Base-by-base conservation (phyloP, 2,113 vertebrate species). In the Bostrychus sinensis region DNA sequence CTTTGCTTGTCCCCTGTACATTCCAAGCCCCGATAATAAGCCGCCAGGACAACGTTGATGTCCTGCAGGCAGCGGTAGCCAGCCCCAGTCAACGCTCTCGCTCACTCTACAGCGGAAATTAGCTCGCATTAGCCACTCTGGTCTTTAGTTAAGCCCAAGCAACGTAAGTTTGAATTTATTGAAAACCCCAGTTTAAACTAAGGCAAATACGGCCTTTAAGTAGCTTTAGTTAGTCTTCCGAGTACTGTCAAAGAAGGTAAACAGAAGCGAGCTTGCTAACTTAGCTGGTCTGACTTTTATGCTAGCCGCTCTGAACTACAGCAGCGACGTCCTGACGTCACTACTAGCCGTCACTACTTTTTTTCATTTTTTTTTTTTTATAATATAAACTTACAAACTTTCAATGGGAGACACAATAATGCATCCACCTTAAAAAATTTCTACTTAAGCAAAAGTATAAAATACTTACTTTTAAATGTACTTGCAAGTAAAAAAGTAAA, bases 241-340 rank as follows among this genome's bases (percentile, higher is more conserved):
- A 0, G 16, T n/a, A n/a, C 28, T 10, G 4, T 7, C 43, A 3
- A 2, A 16, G 25, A 5, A 12, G 23, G 5, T 6, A 8, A 26
- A 50, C 23, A 50, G 14, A 26, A 23, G 13, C 16, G 3, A 25
- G 7, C 23, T 56, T 12, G 9, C 7, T 14, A 14, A 4, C 2
- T 20, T 32, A 13, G 11, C 34, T 10, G 16, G 62, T 48, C 13
- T 32, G 17, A 54, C 36, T 46, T 63, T 59, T 32, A 9, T 20
- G 34, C 28, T 28, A 46, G 19, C 51, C 48, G 7, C n/a, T 30
- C 59, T 25, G 41, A 46, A 63, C 41, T 13, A 32, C 30, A 17
- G 3, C 50, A 4, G 66, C 30, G 25, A 9, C 32, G 4, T 19
- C 17, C 6, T 71, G 14, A 83, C 83, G 83, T 86, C 84, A 82